Base-by-base conservation (phyloP, 2,113 vertebrate species). In the Cebidichthys violaceus region DNA sequence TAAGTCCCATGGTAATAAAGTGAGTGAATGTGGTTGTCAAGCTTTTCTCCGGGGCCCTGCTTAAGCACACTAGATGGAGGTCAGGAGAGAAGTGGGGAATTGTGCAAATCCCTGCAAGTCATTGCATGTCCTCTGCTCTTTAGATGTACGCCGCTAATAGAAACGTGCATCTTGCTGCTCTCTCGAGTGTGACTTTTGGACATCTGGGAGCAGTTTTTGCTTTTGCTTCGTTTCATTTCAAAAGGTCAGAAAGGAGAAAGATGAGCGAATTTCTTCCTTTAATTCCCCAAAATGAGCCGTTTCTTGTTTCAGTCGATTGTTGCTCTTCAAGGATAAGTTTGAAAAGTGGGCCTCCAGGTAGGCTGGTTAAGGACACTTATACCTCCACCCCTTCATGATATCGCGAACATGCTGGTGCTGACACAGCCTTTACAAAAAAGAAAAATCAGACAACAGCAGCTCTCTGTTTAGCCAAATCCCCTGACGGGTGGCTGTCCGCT, bases 31-130 rank as follows among this genome's bases (percentile, higher is more conserved):
- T 64, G 82, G 72, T 87, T 87, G 83, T 87, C 67, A 77, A 47
- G 88, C 79, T 52, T 69, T 71, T 88, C 92, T 88, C 84, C 13
- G 66, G 90, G 88, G 90, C 6, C 76, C 74, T 72, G 74, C 87
- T 90, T 80, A 76, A 88, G 70, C 60, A n/a, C 79, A 86, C 67
- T 66, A 57, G 45, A 86, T 76, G 33, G 91, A 93, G 89, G 92
- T 92, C 88, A 83, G 72, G 81, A 31, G 74, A 74, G 71, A 57
- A 82, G 55, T 15, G 9, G 77, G 84, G 75, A 84, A 84, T 74
- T 84, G 85, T 65, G 84, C 86, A 86, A 90, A 92, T 84, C 86
- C 81, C 69, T 80, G 65, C 79, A 87, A 84, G 86, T 88, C 72
- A 86, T 62, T 85, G 68, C 82, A 65, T 61, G 72, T 80, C 84